phyloP scores from a whole-genome alignment of 2,113 vertebrate species.

The Archocentrus centrarchus region DNA sequence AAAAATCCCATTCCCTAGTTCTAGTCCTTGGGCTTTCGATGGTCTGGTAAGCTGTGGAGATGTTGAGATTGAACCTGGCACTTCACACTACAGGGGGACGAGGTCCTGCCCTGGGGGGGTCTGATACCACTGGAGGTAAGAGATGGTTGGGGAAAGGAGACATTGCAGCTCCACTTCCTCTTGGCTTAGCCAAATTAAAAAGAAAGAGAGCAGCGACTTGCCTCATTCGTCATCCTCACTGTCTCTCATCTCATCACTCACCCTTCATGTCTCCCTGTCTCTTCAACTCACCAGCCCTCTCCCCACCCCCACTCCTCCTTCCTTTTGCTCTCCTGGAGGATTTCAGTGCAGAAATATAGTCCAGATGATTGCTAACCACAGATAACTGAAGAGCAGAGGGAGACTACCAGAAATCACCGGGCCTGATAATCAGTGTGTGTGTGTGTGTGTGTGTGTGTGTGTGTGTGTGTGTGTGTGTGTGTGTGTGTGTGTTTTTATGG shows the following conservation, averaged over 20 bases:
- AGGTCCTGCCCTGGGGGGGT: constrained; percentile 80
- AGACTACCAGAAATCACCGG: constrained; percentile 29
- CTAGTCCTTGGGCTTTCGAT: constrained; percentile 60
- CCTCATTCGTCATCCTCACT: constrained; percentile 53
- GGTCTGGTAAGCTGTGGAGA: constrained; percentile 76
- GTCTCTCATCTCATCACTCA: constrained; percentile 55
- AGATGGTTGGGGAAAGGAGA: constrained; percentile 88
- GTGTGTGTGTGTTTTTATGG: not conserved
- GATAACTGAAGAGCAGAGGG: constrained; percentile 38
- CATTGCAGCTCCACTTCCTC: constrained; percentile 91
- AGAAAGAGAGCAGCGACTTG: constrained; percentile 27
- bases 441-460: not conserved
- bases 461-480: not conserved
- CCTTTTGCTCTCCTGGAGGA: constrained; percentile 4
- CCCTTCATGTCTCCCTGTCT: constrained; percentile 42
- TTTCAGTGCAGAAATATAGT: constrained; percentile 84
- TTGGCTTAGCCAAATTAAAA: constrained; percentile 86
- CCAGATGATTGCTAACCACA: constrained; percentile 82
- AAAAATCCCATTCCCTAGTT: not conserved
- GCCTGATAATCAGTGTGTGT: constrained; percentile 36
- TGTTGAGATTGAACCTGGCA: constrained; percentile 90
- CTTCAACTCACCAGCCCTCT: not conserved
- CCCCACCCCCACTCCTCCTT: not conserved
- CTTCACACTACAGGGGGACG: constrained; percentile 69
- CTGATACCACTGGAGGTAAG: constrained; percentile 81